phyloP scores from a whole-genome alignment of 2,888 invertebrate genomes.

The Scaptomyza flava region DNA sequence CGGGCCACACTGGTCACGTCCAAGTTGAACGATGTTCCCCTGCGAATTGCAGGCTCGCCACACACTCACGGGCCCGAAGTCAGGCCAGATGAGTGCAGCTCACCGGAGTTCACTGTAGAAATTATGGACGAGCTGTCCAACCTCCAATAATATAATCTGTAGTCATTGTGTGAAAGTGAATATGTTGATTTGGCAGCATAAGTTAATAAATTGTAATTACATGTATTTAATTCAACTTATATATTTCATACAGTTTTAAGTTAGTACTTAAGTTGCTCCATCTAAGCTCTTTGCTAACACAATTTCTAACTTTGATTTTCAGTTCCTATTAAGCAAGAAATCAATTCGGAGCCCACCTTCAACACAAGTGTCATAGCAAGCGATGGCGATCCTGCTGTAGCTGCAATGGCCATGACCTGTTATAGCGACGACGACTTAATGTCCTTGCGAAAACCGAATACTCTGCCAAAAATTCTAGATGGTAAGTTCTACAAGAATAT shows the following conservation, averaged over 20 bases:
- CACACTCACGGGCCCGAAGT: constrained; percentile 83
- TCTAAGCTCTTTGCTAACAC: constrained; percentile 32
- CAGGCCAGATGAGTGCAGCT: constrained; percentile 65
- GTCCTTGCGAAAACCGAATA: constrained; percentile 63
- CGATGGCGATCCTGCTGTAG: constrained; percentile 32
- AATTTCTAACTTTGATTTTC: constrained; percentile 34
- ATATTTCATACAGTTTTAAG: constrained; percentile 18
- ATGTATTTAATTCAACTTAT: constrained; percentile 13
- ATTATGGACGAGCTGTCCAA: constrained; percentile 79
- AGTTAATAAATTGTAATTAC: constrained; percentile 44
- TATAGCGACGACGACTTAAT: constrained; percentile 65
- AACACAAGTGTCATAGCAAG: constrained; percentile 29
- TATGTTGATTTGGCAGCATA: constrained; percentile 16
- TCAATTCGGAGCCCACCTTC: constrained; percentile 16
- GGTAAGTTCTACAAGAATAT: constrained; percentile 82
- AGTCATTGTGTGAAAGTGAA: constrained; percentile 24
- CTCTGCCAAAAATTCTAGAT: constrained; percentile 80
- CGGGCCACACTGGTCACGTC: constrained; percentile 84
- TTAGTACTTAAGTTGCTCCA: neutral
- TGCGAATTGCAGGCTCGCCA: constrained; percentile 82
- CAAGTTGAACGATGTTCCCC: constrained; percentile 79
- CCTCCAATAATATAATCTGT: constrained; percentile 46
- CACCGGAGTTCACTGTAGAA: constrained; percentile 78
- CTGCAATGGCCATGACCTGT: constrained; percentile 35
- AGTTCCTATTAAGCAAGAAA: constrained; percentile 64